A percentile compares a stretch with the other conserved stretches of the same genome.
Evolutionary conservation across 2,888 invertebrate species (phyloP).

Genomic region (Dynastes tityus): DNA sequence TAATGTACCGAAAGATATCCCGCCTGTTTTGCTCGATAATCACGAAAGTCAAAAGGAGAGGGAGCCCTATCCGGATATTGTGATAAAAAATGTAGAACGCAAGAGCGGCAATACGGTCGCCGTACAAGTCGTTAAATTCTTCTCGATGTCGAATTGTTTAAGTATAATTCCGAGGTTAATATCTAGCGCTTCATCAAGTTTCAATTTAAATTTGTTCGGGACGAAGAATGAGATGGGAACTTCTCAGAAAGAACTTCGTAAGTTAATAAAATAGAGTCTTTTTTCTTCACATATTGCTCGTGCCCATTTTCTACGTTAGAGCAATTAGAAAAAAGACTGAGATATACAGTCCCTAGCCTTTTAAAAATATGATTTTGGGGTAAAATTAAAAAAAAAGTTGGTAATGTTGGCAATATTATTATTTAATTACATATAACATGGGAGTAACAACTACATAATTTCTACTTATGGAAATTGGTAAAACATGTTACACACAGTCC

Average conservation of each 20-base stretch:
- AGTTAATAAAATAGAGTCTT: constrained; percentile 33
- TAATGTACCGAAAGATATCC: constrained; percentile 40
- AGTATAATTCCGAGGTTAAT: constrained; percentile 44
- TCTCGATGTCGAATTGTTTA: constrained; percentile 47
- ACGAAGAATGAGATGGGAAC: constrained; percentile 23
- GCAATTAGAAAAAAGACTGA: too few species aligned
- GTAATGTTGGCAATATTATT: too few species aligned
- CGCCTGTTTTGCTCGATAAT: constrained; percentile 25
- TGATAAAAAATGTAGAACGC: constrained; percentile 46
- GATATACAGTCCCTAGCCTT: too few species aligned
- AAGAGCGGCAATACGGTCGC: constrained; percentile 28
- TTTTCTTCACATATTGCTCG: too few species aligned
- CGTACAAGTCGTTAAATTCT: constrained; percentile 51
- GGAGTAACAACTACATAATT: too few species aligned
- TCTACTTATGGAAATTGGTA: too few species aligned
- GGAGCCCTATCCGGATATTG: constrained; percentile 28
- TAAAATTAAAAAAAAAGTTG: too few species aligned
- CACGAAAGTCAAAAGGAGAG: constrained; percentile 3
- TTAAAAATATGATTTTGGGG: too few species aligned
- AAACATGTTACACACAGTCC: too few species aligned
- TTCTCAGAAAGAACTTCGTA: constrained; percentile 53
- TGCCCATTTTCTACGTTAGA: too few species aligned
- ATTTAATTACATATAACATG: too few species aligned
- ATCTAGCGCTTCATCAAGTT: constrained; percentile 29
- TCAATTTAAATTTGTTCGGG: constrained; percentile 22